Base-by-base conservation (phyloP, 2,888 invertebrate species). In the Noctua fimbriata region DNA sequence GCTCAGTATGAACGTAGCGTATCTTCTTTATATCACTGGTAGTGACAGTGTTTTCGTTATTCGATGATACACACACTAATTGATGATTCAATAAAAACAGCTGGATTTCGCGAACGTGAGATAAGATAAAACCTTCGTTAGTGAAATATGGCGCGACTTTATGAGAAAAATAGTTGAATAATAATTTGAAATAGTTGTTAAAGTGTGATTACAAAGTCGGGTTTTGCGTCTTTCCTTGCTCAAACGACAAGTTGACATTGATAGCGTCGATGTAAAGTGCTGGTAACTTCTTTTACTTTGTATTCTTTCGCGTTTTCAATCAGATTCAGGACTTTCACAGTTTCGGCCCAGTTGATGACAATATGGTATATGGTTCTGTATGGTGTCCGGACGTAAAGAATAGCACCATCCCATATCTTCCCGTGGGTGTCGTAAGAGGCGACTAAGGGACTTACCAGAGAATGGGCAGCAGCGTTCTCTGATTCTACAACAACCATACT, bases 11-110 rank as follows among this genome's bases (percentile, higher is more conserved):
- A 5, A 41, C 41, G 41, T 41, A 41, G 41, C 41, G 41, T 41
- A 41, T 41, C 41, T 41, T 41, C 6, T 5, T 41, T 5, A 41
- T 41, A 41, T 41, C 41, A 41, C 6, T 55, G 0, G 16, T 36
- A 36, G 55, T 58, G 10, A 65, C 65, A 24, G 36, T 66, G 32
- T 66, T 66, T 66, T 41, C 2, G 65, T 41, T 44, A 44, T 36
- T 69, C 14, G 18, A 10, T 18, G 36, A 72, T 47, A 52, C 21
- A 18, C 28, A 52, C 21, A n/a, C n/a, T 7, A 2, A 63, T 63
- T 63, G 9, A 63, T 60, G 24, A 73, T 78, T 67, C 69, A 73
- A 47, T 47, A 80, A 52, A 65, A 80, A 72, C 80, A 78, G 60
- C 69, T 73, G 78, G 71, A 60, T 60, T 67, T 67, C 28, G 28